Conservation (phyloP, 1,140 invertebrate genomes). For the Ceratina calcarata region DNA sequence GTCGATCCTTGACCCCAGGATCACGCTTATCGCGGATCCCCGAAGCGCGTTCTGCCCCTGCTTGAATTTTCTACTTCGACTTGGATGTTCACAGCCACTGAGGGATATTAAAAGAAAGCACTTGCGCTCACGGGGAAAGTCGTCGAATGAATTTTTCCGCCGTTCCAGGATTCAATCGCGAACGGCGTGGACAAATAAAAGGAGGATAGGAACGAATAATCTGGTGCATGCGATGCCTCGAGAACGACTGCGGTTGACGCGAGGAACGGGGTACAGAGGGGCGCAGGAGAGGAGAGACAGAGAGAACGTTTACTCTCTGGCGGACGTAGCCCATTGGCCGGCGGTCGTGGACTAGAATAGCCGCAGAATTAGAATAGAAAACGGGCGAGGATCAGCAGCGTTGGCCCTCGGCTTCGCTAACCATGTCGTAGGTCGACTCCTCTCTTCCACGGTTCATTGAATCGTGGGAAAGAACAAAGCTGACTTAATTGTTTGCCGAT, state of each 20-base stretch:
- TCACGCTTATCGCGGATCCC: no score
- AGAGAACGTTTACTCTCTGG: conserved; percentile 15
- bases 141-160: neutral
- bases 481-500: neutral
- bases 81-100: no score
- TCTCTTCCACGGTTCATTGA: neutral
- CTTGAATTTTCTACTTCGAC: no score
- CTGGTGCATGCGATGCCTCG: conserved; percentile 65
- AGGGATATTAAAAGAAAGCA: no score
- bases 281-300: conserved; percentile 19
- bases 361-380: conserved; percentile 70
- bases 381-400: conserved; percentile 42
- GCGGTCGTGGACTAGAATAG: conserved; percentile 68
- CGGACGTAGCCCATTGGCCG: conserved; percentile 60
- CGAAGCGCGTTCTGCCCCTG: no score
- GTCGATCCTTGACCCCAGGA: no score
- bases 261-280: conserved; percentile 50
- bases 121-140: neutral
- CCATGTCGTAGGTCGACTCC: neutral
- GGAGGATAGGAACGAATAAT: conserved; percentile 48
- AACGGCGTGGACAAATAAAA: conserved; percentile 44
- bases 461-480: no score
- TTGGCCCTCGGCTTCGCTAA: conserved; percentile 8
- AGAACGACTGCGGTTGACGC: conserved; percentile 61
- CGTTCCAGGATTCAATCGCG: neutral